Conservation (phyloP, 2,113 vertebrate genomes). For the Rhegmatorhina hoffmannsi region DNA sequence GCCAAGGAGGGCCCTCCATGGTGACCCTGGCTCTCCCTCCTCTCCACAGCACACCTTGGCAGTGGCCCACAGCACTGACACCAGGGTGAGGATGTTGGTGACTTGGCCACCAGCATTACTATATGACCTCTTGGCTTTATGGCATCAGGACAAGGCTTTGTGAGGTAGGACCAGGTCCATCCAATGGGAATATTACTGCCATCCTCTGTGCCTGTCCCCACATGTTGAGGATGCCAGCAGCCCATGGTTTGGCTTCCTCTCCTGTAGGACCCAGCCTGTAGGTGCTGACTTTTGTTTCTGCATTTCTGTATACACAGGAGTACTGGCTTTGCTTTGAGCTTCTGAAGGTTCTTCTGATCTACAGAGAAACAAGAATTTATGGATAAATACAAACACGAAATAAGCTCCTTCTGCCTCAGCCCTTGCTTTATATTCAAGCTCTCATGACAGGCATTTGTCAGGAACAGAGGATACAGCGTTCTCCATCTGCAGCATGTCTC, state of each 20-base stretch:
- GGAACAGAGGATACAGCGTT: slow-evolving; percentile 1
- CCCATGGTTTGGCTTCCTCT: rapidly evolving
- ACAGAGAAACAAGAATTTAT: neutral
- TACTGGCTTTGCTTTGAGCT: neutral
- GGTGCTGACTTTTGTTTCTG: rapidly evolving
- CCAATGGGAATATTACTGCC: neutral
- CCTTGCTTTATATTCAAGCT: slow-evolving; percentile 17
- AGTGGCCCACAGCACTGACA: rapidly evolving
- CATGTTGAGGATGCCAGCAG: rapidly evolving
- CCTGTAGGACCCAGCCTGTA: neutral
- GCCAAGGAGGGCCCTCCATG: neutral
- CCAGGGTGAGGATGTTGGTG: rapidly evolving
- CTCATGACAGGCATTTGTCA: neutral
- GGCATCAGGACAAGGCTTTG: neutral
- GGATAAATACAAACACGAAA: neutral
- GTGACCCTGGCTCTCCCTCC: neutral
- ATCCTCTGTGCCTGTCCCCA: neutral
- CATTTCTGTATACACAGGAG: rapidly evolving
- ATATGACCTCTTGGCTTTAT: rapidly evolving
- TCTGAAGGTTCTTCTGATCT: neutral
- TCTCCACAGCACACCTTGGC: neutral
- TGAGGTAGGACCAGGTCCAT: neutral
- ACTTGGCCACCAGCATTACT: neutral
- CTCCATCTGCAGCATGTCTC: neutral
- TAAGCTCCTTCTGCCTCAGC: neutral